Evolutionary conservation across 2,888 invertebrate genomes (phyloP).

Genomic region (Melanotus villosus): DNA sequence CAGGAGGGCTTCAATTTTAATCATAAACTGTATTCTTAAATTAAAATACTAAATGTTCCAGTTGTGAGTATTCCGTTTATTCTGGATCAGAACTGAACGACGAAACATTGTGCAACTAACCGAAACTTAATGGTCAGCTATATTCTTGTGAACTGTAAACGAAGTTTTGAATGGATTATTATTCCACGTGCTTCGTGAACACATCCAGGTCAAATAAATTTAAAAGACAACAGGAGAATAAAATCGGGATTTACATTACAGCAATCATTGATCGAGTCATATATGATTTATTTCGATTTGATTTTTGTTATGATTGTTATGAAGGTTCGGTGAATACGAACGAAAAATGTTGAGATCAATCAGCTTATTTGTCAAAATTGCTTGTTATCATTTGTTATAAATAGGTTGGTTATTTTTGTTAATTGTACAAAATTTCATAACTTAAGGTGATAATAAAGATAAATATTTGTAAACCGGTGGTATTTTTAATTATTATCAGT

Average conservation of each 20-base stretch:
- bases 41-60: no score
- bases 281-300: no score
- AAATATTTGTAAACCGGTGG: background rate
- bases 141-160: background rate
- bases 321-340: no score
- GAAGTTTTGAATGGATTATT: background rate
- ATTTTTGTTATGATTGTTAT: no score
- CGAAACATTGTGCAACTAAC: constrained; percentile 52
- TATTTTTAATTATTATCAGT: background rate
- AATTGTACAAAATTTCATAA: background rate
- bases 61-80: constrained; percentile 52
- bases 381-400: background rate
- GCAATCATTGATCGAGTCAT: no score
- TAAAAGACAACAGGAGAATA: no score
- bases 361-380: no score
- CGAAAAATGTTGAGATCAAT: no score
- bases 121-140: background rate
- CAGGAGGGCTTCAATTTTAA: no score
- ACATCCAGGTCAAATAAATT: constrained; percentile 33
- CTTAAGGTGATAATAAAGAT: background rate
- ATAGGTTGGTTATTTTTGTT: background rate
- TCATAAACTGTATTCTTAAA: no score
- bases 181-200: constrained; percentile 17
- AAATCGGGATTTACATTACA: no score
- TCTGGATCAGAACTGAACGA: constrained; percentile 41